These are phyloP conservation scores for Cinclus cinclus DNA, from an alignment of 2,113 vertebrate species.

Conservation along the genomic window DNA sequence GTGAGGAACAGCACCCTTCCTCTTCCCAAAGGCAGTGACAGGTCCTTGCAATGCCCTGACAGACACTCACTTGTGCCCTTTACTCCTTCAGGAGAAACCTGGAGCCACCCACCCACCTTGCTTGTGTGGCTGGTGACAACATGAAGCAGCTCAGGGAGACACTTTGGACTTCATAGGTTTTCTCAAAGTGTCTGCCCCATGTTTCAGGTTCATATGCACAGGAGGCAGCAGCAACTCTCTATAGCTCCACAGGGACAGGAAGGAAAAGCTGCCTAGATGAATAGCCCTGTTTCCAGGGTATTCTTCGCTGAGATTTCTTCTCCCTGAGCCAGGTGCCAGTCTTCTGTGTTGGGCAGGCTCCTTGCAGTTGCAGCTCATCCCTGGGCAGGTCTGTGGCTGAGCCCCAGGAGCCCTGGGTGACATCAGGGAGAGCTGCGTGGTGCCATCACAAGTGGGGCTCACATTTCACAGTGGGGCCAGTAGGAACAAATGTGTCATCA, in stretches of 20 bases:
- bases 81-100: not conserved
- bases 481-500: conserved; percentile 24
- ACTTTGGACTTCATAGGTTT: not conserved
- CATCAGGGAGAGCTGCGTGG: not conserved
- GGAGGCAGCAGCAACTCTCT: not conserved
- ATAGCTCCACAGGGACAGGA: not conserved
- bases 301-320: not conserved
- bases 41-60: not conserved
- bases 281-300: not conserved
- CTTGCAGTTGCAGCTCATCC: not conserved
- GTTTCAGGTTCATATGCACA: not conserved
- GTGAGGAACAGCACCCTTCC: not conserved
- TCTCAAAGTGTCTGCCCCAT: not conserved
- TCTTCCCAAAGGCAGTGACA: not conserved
- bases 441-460: not conserved
- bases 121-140: not conserved
- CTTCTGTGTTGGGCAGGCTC: not conserved
- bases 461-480: not conserved
- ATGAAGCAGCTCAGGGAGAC: not conserved
- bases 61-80: not conserved
- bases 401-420: not conserved
- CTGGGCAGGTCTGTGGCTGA: not conserved
- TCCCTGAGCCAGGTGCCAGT: not conserved
- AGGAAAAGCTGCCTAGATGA: not conserved
- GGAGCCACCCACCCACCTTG: not conserved